Conservation (phyloP, 2,888 invertebrate species). For the Danaus chrysippus region DNA sequence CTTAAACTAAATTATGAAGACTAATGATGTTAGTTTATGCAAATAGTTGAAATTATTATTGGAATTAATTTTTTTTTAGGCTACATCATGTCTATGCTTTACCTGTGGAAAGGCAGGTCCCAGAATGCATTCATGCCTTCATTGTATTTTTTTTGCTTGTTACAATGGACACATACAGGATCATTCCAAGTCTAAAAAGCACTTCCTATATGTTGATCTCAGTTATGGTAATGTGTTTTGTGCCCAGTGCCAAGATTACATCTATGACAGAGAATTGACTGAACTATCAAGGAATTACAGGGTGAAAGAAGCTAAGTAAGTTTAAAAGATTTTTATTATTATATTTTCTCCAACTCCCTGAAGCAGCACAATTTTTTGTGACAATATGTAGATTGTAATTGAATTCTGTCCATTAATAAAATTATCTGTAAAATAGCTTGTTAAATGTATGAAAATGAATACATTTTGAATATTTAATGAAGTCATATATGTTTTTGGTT, state of each 20-base stretch:
- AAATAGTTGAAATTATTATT: conserved; percentile 5
- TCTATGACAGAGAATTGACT: conserved; percentile 88
- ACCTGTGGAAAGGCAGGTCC: conserved; percentile 88
- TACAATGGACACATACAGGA: conserved; percentile 91
- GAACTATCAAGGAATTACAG: conserved; percentile 77
- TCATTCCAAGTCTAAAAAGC: conserved; percentile 89
- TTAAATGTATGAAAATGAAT: background rate
- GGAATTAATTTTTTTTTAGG: conserved; percentile 72
- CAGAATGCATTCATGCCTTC: conserved; percentile 90
- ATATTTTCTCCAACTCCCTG: too few species aligned
- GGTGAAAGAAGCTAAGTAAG: conserved; percentile 78
- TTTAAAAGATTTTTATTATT: conserved; percentile 21
- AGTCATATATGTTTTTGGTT: conserved; percentile 7
- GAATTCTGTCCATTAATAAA: background rate
- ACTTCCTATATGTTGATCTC: conserved; percentile 91
- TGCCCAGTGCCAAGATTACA: conserved; percentile 93
- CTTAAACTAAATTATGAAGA: too few species aligned
- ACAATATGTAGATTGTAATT: too few species aligned
- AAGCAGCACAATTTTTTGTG: too few species aligned
- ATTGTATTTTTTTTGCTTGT: conserved; percentile 97
- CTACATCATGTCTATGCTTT: conserved; percentile 89
- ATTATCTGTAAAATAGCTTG: background rate
- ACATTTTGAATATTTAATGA: background rate
- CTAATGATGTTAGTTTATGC: background rate
- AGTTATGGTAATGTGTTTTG: conserved; percentile 94